These are phyloP conservation scores for Agrochola macilenta DNA, from an alignment of 2,888 invertebrate species.

Conservation along the genomic window DNA sequence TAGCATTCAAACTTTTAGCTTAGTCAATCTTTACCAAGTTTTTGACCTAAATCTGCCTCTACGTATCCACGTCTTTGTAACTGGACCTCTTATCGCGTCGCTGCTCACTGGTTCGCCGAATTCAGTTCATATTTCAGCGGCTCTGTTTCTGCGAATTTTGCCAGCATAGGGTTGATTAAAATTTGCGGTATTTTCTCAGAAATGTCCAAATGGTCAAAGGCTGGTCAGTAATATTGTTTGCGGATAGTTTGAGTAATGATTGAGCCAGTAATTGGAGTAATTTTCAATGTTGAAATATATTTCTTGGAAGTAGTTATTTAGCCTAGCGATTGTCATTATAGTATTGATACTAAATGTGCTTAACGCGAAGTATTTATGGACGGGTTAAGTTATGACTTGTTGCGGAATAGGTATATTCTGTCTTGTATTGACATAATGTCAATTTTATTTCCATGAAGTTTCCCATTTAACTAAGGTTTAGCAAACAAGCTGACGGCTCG, in stretches of 20 bases:
- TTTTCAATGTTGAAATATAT: conserved; percentile 7
- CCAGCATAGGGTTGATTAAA: not conserved
- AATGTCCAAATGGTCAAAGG: not conserved
- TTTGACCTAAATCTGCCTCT: conserved; percentile 25
- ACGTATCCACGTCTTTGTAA: not conserved
- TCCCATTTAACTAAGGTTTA: not conserved
- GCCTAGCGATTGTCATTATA: not conserved
- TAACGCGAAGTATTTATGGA: not conserved
- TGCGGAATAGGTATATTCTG: not conserved
- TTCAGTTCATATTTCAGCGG: conserved; percentile 34
- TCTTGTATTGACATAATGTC: not conserved
- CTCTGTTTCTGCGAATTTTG: conserved; percentile 26
- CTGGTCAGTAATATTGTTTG: not conserved
- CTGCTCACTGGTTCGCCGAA: conserved; percentile 18
- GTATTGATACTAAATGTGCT: not conserved
- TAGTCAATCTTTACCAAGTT: conserved; percentile 33
- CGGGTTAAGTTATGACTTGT: not conserved
- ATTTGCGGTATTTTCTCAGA: conserved; percentile 11
- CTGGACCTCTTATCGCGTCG: conserved; percentile 32
- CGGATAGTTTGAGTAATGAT: conserved; percentile 3
- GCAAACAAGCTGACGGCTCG: not conserved
- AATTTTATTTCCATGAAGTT: not conserved
- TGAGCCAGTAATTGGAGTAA: conserved; percentile 12
- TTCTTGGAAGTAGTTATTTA: conserved; percentile 13
- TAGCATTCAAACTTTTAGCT: conserved; percentile 30